These are phyloP conservation scores for Squalus acanthias DNA, from an alignment of 2,797 vertebrate species.

Conservation along the genomic window DNA sequence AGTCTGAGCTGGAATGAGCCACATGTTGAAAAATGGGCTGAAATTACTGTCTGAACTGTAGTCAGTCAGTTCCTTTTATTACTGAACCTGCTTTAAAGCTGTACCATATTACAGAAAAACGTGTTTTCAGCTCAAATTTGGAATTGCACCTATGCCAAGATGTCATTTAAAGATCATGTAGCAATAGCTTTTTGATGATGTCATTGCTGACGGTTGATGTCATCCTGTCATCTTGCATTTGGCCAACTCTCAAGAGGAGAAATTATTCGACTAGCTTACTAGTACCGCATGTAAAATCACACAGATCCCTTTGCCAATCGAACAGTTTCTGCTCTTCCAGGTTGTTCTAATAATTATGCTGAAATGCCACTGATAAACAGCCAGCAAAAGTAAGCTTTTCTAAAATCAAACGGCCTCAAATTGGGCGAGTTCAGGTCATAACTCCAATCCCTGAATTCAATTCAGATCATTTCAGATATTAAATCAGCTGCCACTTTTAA, in stretches of 20 bases:
- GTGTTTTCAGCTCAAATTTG: constrained; percentile 23
- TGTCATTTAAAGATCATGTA: constrained; percentile 18
- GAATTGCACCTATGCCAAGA: constrained; percentile 20
- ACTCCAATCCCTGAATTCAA: background rate
- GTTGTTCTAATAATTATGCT: background rate
- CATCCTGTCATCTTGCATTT: constrained; percentile 24
- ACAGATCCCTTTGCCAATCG: background rate
- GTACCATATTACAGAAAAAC: constrained; percentile 22
- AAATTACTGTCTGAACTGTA: background rate
- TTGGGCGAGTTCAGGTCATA: background rate
- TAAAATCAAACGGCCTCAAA: background rate
- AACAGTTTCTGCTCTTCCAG: background rate
- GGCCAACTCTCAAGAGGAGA: background rate
- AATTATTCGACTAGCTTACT: background rate
- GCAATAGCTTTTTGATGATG: constrained; percentile 28
- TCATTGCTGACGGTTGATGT: constrained; percentile 20
- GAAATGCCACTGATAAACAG: background rate
- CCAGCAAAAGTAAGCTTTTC: background rate
- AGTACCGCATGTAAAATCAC: background rate
- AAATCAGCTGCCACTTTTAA: background rate
- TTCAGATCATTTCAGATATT: background rate
- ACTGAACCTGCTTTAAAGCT: constrained; percentile 24
- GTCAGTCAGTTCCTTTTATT: constrained; percentile 24
- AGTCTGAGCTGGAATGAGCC: constrained; percentile 27
- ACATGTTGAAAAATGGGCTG: constrained; percentile 30